Conservation (phyloP, 2,888 invertebrate species). For the Yponomeuta plumbellus region DNA sequence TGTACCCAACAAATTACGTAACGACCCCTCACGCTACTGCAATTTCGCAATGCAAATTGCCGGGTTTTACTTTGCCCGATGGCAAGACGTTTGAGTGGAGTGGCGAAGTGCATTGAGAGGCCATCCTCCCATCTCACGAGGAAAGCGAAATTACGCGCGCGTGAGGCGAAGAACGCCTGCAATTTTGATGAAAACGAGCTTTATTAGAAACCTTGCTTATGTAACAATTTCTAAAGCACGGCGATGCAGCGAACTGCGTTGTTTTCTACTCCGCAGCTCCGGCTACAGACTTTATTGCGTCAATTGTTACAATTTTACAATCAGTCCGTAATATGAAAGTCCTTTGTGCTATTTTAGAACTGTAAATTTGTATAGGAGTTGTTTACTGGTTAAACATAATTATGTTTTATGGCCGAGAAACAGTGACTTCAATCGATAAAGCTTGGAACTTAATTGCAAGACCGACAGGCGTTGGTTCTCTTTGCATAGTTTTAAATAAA, state of each 20-base stretch:
- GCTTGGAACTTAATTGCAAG: not conserved
- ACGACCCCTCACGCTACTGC: slow-evolving; percentile 53
- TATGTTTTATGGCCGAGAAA: not conserved
- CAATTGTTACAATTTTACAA: not conserved
- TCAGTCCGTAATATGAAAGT: not conserved
- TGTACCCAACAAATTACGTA: slow-evolving; percentile 13
- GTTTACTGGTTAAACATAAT: not conserved
- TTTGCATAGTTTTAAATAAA: not conserved
- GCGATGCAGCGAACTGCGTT: not conserved
- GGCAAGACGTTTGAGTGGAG: slow-evolving; percentile 59
- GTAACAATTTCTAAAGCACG: not conserved
- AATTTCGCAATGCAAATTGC: slow-evolving; percentile 62
- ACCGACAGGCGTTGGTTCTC: not conserved
- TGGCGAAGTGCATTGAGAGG: slow-evolving; percentile 51
- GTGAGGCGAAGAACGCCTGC: slow-evolving; percentile 1
- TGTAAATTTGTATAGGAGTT: not conserved
- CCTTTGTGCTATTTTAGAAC: not conserved
- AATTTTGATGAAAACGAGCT: slow-evolving; percentile 12
- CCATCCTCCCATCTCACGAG: slow-evolving; percentile 34
- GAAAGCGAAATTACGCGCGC: slow-evolving; percentile 13
- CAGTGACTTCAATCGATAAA: not conserved
- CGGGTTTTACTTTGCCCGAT: slow-evolving; percentile 56
- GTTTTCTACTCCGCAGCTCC: not conserved
- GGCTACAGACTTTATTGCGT: not conserved
- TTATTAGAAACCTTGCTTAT: not conserved